Conservation (phyloP, 1,140 invertebrate genomes). For the Lepidurus packardi region DNA sequence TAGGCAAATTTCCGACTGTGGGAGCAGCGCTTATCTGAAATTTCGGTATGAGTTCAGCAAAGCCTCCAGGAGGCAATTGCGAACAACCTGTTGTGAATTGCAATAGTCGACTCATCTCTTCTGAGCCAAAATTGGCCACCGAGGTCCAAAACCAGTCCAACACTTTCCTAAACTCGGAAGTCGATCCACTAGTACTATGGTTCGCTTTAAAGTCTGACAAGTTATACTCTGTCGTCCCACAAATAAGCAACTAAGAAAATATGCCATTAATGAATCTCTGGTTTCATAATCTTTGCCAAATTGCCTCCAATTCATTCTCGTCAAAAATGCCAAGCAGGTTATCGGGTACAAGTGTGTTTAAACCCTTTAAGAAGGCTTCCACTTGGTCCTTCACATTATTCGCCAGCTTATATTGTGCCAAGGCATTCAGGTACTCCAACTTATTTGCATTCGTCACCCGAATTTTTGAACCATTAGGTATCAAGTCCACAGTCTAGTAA, state of each 20-base stretch:
- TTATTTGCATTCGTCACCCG: slow-evolving; percentile 71
- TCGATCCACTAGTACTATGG: slow-evolving; percentile 76
- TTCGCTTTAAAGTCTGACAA: slow-evolving; percentile 81
- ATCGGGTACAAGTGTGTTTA: slow-evolving; percentile 78
- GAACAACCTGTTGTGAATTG: slow-evolving; percentile 83
- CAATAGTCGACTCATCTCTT: slow-evolving; percentile 85
- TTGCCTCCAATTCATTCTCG: slow-evolving; percentile 90
- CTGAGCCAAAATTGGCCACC: slow-evolving; percentile 81
- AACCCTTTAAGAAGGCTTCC: slow-evolving; percentile 79
- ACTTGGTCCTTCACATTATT: slow-evolving; percentile 74
- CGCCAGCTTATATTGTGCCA: slow-evolving; percentile 81
- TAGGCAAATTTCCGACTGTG: slow-evolving; percentile 82
- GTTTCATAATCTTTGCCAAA: slow-evolving; percentile 29
- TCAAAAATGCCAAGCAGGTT: slow-evolving; percentile 90
- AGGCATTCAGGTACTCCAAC: slow-evolving; percentile 74
- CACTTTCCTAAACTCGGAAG: slow-evolving; percentile 73
- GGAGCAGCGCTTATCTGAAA: slow-evolving; percentile 86
- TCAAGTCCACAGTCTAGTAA: slow-evolving; percentile 58
- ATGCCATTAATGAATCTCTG: slow-evolving; percentile 20
- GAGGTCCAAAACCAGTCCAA: slow-evolving; percentile 93
- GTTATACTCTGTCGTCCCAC: slow-evolving; percentile 88
- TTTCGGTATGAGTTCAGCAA: slow-evolving; percentile 74
- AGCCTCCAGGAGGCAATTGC: slow-evolving; percentile 85
- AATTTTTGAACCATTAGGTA: slow-evolving; percentile 63
- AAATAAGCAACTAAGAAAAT: slow-evolving; percentile 68